Evolutionary conservation across 2,113 vertebrate genomes (phyloP).

Genomic region (Tor tambroides): DNA sequence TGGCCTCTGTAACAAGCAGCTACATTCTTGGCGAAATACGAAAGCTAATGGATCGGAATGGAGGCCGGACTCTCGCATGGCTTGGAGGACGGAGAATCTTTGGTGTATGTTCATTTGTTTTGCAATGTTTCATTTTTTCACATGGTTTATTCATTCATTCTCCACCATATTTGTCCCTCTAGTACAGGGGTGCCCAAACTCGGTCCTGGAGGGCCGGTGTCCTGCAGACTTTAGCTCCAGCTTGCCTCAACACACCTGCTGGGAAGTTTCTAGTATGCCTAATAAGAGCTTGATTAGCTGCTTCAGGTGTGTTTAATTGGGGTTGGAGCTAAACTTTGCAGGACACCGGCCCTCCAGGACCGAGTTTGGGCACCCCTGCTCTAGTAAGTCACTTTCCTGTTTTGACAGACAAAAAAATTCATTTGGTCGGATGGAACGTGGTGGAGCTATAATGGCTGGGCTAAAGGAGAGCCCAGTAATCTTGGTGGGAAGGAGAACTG

Average conservation of each 20-base stretch:
- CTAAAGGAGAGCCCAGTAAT: conserved; percentile 62
- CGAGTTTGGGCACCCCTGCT: too few relatives aligned
- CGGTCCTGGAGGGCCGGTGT: too few relatives aligned
- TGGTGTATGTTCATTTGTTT: conserved; percentile 62
- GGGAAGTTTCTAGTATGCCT: too few relatives aligned
- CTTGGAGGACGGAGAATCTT: conserved; percentile 62
- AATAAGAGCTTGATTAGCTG: too few relatives aligned
- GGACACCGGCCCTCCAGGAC: too few relatives aligned
- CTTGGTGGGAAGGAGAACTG: conserved; percentile 58
- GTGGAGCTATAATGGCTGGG: conserved; percentile 67
- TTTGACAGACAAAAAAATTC: conserved; percentile 63
- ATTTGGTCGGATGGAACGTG: conserved; percentile 68
- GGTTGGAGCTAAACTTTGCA: too few relatives aligned
- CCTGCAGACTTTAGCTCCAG: too few relatives aligned
- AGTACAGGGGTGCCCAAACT: too few relatives aligned
- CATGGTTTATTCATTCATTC: background rate
- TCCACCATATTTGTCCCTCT: background rate
- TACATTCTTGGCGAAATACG: conserved; percentile 59
- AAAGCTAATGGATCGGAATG: conserved; percentile 53
- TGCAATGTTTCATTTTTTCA: too few relatives aligned
- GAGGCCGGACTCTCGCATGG: conserved; percentile 57
- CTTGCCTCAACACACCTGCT: too few relatives aligned
- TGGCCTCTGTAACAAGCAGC: conserved; percentile 65
- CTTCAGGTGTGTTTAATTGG: too few relatives aligned
- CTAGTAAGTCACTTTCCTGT: background rate